Evolutionary conservation across 2,888 invertebrate species (phyloP), one percentile per base, ranked within the genome.

Genomic region (Lepeophtheirus nordmannii): DNA sequence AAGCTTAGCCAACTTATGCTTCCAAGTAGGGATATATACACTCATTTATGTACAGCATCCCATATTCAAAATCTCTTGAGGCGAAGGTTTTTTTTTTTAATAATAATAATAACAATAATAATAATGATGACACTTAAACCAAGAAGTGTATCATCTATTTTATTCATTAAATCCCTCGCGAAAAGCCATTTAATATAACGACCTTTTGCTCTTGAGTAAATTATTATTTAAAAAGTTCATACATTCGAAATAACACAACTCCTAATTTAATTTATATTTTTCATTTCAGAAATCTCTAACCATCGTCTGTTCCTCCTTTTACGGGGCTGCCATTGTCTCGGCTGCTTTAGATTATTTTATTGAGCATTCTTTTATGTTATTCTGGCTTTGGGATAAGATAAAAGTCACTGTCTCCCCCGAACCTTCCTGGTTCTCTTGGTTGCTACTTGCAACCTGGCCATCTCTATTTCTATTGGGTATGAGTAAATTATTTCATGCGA

Each of bases 291-390:
- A 53, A 37, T 20, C 46, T 9, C 39, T 66, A 11, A 66, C 66
- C 10, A 66, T 66, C 11, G 41, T 60, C 5, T 76, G 77, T 14
- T 77, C 78, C 5, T 73, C 75, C 68, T 70, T 77, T 46, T 74
- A 77, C 67, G 87, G 87, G 30, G 85, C 84, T 22, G 85, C 85
- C 10, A 80, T 86, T 67, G 80, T 86, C 70, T 81, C 85, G 11
- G 80, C 81, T 14, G 81, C 84, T 3, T 77, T 85, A 67, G 87
- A 87, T 76, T 87, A 86, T 74, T 85, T 85, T 75, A 80, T 86
- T 68, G 86, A 86, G 74, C 79, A 82, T 72, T 79, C 84, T 75
- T 77, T 82, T 72, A 82, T 85, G 80, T 80, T 78, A 68, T 67
- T 72, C 70, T 86, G 85, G 84, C 80, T 85, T 41, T 83, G 84